Base-by-base conservation (phyloP, 2,888 invertebrate genomes). In the Drosophila neoperkinsi region DNA sequence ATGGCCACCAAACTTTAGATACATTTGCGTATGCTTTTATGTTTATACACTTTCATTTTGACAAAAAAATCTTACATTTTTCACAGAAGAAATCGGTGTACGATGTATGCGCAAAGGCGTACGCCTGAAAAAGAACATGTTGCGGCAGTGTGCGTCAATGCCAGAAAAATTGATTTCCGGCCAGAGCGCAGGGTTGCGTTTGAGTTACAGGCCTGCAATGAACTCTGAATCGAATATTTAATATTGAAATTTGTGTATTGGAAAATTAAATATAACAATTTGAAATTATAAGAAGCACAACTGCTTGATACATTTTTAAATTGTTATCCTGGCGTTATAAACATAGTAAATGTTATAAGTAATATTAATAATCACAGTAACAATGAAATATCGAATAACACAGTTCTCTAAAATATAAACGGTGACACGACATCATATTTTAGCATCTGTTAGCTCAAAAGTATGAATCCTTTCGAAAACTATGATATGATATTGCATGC, bases 71-170 rank as follows among this genome's bases (percentile, higher is more conserved):
- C 93, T 93, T 93, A 93, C 93, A 82, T 93, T 92, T 91, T 88
- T 84, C 80, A 85, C 85, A 78, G 86, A 88, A 88, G 91, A 90
- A 91, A 86, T 88, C 78, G 79, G 82, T 88, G 81, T 79, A 88
- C 92, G 92, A 92, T 91, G 91, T 92, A 90, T 91, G 91, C 90
- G 91, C 86, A 91, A 92, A 91, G 92, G 91, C 93, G 92, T 92
- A 92, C 91, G 92, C 91, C 91, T 89, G 91, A 90, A 93, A 93
- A 93, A 93, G 93, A 92, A 92, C 93, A 92, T 92, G 91, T 90
- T 83, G 75, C 38, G 53, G 90, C 91, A 85, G 88, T 85, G 88
- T 86, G 72, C 66, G 78, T 58, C 76, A 88, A 84, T 71, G 63
- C 82, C 64, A 78, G 58, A 65, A 63, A 76, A 73, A 21, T 41